These are phyloP conservation scores for Chrysopa pallens DNA, from an alignment of 1,140 invertebrate genomes.

Conservation along the genomic window DNA sequence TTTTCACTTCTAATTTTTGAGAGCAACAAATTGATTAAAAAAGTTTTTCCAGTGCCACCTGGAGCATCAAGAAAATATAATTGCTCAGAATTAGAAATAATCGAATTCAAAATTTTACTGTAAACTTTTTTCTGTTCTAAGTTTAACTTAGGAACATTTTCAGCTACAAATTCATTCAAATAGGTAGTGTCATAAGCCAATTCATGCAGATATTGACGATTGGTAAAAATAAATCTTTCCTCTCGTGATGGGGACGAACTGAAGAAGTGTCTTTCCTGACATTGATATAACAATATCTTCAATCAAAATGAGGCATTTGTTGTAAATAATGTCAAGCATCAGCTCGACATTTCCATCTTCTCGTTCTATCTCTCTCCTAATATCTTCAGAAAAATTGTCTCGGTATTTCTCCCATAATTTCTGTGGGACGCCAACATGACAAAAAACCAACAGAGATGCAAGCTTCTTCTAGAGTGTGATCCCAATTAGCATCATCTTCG, in stretches of 20 bases:
- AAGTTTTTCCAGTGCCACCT: slow-evolving; percentile 19
- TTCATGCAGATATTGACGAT: slow-evolving; percentile 19
- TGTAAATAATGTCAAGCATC: slow-evolving; percentile 18
- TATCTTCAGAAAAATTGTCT: slow-evolving; percentile 17
- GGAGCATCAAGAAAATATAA: slow-evolving; percentile 18
- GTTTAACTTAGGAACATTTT: slow-evolving; percentile 16
- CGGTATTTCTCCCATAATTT: slow-evolving; percentile 12
- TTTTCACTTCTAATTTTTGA: slow-evolving; percentile 10
- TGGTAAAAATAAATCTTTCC: slow-evolving; percentile 1
- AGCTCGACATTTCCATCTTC: slow-evolving; percentile 5
- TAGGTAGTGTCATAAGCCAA: slow-evolving; percentile 13
- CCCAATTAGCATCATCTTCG: slow-evolving; percentile 20
- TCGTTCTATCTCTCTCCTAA: slow-evolving; percentile 12
- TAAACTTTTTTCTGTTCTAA: slow-evolving; percentile 19
- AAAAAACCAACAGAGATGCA: slow-evolving; percentile 16
- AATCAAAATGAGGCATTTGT: slow-evolving; percentile 19
- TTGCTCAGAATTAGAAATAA: slow-evolving; percentile 15
- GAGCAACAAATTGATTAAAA: slow-evolving; percentile 15
- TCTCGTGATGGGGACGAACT: slow-evolving; percentile 9
- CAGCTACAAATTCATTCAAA: slow-evolving; percentile 14
- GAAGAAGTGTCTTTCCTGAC: slow-evolving; percentile 8
- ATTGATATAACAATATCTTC: slow-evolving; percentile 17
- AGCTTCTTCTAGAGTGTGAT: slow-evolving; percentile 19
- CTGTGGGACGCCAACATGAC: slow-evolving; percentile 15
- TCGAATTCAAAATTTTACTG: slow-evolving; percentile 19